These are phyloP conservation scores for Campoplex nolae DNA, from an alignment of 2,888 invertebrate genomes.

Conservation along the genomic window DNA sequence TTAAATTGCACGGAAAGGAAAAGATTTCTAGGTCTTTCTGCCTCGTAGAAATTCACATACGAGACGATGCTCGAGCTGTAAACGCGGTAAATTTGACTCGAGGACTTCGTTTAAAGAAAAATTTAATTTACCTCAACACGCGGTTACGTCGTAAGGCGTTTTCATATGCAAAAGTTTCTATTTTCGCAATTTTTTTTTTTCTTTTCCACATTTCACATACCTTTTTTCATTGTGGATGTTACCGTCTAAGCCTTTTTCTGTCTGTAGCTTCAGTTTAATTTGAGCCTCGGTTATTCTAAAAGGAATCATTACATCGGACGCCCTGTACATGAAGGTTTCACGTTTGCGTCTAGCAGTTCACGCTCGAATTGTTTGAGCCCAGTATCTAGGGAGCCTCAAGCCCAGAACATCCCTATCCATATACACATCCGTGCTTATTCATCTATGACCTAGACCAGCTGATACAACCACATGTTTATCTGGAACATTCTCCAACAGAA, in stretches of 20 bases:
- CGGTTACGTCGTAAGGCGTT: not conserved
- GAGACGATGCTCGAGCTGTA: not conserved
- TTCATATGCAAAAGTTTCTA: not conserved
- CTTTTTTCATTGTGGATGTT: not conserved
- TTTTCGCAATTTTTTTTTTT: not conserved
- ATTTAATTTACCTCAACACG: not conserved
- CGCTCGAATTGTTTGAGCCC: constrained; percentile 53
- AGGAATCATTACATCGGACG: not conserved
- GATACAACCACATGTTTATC: constrained; percentile 44
- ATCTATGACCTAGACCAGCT: constrained; percentile 18
- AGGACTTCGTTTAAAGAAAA: not conserved
- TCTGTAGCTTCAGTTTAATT: not conserved
- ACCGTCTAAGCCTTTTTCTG: not conserved
- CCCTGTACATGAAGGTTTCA: not conserved
- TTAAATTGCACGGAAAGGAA: not conserved
- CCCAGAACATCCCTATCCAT: not conserved
- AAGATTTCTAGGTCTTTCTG: not conserved
- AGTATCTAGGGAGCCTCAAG: constrained; percentile 21
- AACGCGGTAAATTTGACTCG: not conserved
- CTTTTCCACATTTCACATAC: not conserved
- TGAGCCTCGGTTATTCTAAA: not conserved
- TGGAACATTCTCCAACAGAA: constrained; percentile 27
- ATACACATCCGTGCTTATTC: constrained; percentile 2
- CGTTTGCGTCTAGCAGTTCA: constrained; percentile 21
- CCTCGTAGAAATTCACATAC: not conserved